Base-by-base conservation (phyloP, 2,797 vertebrate genomes). In the Botia almorhae region DNA sequence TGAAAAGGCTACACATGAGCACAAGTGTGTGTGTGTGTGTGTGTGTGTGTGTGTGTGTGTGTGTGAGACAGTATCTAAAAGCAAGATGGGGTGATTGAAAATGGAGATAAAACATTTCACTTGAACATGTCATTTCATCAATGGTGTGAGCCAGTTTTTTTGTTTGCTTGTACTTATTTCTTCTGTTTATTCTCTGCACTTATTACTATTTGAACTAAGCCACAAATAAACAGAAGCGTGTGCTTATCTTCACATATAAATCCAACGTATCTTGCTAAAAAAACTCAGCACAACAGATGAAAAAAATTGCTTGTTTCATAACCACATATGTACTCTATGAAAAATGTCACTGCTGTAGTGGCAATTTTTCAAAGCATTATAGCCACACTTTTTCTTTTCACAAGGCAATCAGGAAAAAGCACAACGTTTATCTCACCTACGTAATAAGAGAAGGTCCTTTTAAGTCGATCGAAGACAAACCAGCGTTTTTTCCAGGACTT, bases 401-500 rank as follows among this genome's bases (percentile, higher is more conserved):
- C 53, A 5, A 58, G 69, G 55, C 36, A 26, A 39, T 10, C 3
- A 56, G 12, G 61, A 11, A 0, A 50, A 74, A 50, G 63, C 48
- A 26, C n/a, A 16, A 58, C 0, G 16, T 8, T 23, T 55, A 68
- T 82, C 95, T 95, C 84, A 99, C 98, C 98, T 3, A 91, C 90
- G 0, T 98, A 99, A 85, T 99, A 99, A 56, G 95, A 95, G 82
- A 99, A 94, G 63, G 97, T 98, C 84, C 97, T 97, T 90, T 97
- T 98, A 88, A 99, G 91, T 33, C 98, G 96, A 89, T 99, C 98
- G 0, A 99, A 99, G 88, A 99, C 97, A 50, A 99, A 99, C 98
- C 98, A 99, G 84, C 98, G 97, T 86, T 98, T 98, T 92, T 97
- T 98, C 98, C 98, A 99, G 0, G 98, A 99, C 58, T 98, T 98